These are phyloP conservation scores for Xyliphius kryptos DNA, from an alignment of 2,113 vertebrate species.

Conservation along the genomic window DNA sequence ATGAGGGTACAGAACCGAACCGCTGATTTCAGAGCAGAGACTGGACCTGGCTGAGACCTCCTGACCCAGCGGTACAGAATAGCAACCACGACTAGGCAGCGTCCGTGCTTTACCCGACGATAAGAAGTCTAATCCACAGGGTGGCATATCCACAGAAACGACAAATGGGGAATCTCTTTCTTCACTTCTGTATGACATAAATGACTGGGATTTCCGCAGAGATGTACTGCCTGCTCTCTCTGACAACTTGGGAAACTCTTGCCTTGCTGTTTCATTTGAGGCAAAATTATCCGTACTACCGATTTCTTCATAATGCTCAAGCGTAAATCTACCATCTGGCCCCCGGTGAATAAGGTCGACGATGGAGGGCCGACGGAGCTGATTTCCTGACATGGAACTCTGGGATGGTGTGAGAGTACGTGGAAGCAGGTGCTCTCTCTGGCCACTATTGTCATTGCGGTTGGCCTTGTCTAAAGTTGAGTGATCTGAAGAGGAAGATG, in stretches of 20 bases:
- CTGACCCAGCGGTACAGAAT: slow-evolving; percentile 26
- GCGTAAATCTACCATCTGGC: slow-evolving; percentile 79
- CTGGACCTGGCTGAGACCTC: slow-evolving; percentile 38
- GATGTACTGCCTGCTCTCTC: neutral
- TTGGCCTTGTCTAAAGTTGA: slow-evolving; percentile 46
- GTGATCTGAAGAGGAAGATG: slow-evolving; percentile 54
- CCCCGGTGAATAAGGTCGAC: slow-evolving; percentile 81
- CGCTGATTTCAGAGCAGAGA: slow-evolving; percentile 45
- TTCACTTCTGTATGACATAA: slow-evolving; percentile 46
- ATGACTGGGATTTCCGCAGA: slow-evolving; percentile 55
- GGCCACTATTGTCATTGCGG: slow-evolving; percentile 34
- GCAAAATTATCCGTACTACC: no score
- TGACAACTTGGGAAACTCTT: neutral
- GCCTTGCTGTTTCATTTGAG: no score
- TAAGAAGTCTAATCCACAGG: slow-evolving; percentile 34
- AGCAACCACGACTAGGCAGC: slow-evolving; percentile 21
- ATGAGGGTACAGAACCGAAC: slow-evolving; percentile 35
- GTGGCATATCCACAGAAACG: slow-evolving; percentile 62
- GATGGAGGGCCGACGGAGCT: slow-evolving; percentile 50
- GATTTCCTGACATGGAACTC: slow-evolving; percentile 51
- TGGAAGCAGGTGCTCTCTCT: slow-evolving; percentile 39
- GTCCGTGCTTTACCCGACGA: slow-evolving; percentile 17
- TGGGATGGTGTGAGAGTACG: slow-evolving; percentile 16
- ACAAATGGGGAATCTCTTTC: slow-evolving; percentile 53
- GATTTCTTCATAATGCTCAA: slow-evolving; percentile 45